Evolutionary conservation across 1,140 invertebrate genomes (phyloP), one percentile per base, ranked within the genome.

Genomic region (Gonioctena quinquepunctata): DNA sequence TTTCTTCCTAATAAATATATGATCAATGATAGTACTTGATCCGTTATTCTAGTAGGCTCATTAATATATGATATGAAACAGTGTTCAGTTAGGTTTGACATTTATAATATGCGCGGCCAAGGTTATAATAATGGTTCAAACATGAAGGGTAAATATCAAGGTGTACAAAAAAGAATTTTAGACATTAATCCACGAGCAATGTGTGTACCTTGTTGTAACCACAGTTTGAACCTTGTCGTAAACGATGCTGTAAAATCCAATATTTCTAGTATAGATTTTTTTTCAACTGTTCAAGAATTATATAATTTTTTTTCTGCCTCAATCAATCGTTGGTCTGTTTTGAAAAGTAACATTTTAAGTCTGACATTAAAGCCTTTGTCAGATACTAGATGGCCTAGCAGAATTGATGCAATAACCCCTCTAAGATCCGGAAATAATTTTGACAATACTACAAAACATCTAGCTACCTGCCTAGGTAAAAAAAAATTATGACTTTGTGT

Each of bases 61-160:
- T n/a, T n/a, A n/a, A n/a, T n/a, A n/a, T n/a, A n/a, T n/a, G n/a
- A n/a, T n/a, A n/a, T n/a, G n/a, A n/a, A n/a, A n/a, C n/a, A n/a
- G n/a, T n/a, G n/a, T n/a, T n/a, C n/a, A n/a, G n/a, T n/a, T n/a
- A 25, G 48, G 22, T 21, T 75, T 52, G 28, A 74, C 49, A 71
- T 79, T 33, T 18, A 78, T 7, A 71, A 81, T 69, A 69, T 76
- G 25, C 48, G 80, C 33, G 77, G 77, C 4, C 80, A 83, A 69
- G 72, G 74, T 2, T 82, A 82, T 67, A 80, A 82, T 61, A 82
- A 80, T 69, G 79, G 77, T 1, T 21, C 75, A 4, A 83, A 82
- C 63, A 83, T 81, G 76, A 72, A 66, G 22, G 80, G 78, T 19
- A 66, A 71, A 28, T 56, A 76, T 33, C 21, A 28, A 19, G 76